Conservation (phyloP, 2,888 invertebrate species). For the Neria commutata region DNA sequence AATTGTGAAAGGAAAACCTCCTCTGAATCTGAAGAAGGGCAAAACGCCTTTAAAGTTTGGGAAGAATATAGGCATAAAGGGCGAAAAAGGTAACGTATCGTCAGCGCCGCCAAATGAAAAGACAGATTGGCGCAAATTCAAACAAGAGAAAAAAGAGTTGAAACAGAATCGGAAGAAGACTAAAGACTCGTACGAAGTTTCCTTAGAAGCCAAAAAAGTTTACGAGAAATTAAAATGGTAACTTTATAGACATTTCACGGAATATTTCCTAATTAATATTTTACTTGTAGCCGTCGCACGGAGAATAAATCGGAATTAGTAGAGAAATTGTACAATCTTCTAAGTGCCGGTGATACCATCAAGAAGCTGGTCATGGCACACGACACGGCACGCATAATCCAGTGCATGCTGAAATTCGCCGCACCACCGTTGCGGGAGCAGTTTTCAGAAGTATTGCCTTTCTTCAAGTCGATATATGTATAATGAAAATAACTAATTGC, state of each 20-base stretch:
- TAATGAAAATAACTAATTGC: background rate
- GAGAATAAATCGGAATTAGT: conserved; percentile 61
- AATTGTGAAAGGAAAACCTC: background rate
- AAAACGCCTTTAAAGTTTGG: conserved; percentile 10
- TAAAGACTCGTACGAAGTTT: conserved; percentile 64
- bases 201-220: conserved; percentile 66
- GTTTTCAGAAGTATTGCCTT: conserved; percentile 66
- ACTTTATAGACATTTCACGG: background rate
- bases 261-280: background rate
- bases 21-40: conserved; percentile 10
- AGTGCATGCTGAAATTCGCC: conserved; percentile 81
- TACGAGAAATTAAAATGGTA: conserved; percentile 65
- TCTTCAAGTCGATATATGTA: background rate
- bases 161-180: conserved; percentile 69
- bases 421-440: conserved; percentile 70
- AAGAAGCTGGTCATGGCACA: conserved; percentile 78
- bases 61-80: conserved; percentile 15
- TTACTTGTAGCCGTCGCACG: conserved; percentile 46
- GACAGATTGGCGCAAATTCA: conserved; percentile 76
- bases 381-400: conserved; percentile 87
- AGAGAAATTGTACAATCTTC: conserved; percentile 68
- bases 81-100: conserved; percentile 3
- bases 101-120: too few species aligned
- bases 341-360: conserved; percentile 67
- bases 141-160: conserved; percentile 76